Percentiles rank a stretch among this genome's conserved stretches.
Conservation (phyloP, 2,888 invertebrate genomes). For the Sabellastarte sp. region DNA sequence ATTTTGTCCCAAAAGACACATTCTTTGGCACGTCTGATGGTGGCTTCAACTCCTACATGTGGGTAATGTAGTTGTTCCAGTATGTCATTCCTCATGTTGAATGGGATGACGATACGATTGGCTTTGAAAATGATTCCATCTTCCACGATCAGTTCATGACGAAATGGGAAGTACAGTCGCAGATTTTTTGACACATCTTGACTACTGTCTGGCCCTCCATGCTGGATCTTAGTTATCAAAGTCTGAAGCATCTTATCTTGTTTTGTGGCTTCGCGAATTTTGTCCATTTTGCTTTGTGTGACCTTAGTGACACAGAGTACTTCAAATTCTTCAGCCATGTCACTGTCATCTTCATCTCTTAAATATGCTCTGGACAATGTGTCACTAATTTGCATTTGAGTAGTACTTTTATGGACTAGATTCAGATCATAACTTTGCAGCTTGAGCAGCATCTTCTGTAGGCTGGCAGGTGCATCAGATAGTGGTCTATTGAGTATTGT, state of each 20-base stretch:
- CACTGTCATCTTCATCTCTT: not conserved
- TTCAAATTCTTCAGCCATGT: not conserved
- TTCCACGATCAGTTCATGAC: conserved; percentile 23
- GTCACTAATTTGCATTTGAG: conserved; percentile 26
- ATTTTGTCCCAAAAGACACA: conserved; percentile 1
- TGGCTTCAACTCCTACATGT: conserved; percentile 9
- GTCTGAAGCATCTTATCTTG: not conserved
- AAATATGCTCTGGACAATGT: conserved; percentile 21
- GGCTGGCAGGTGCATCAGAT: conserved; percentile 19
- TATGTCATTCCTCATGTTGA: conserved; percentile 5
- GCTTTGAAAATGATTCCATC: conserved; percentile 27
- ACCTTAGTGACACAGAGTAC: not conserved
- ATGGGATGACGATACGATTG: conserved; percentile 18
- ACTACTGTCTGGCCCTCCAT: conserved; percentile 27
- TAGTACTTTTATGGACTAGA: conserved; percentile 22
- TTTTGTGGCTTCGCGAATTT: not conserved
- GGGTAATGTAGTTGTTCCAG: not conserved
- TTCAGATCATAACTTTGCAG: conserved; percentile 26
- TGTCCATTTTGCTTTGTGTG: not conserved
- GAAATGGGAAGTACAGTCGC: conserved; percentile 19
- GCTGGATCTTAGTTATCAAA: not conserved
- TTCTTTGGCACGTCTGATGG: conserved; percentile 5
- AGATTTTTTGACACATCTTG: conserved; percentile 13
- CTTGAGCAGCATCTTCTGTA: conserved; percentile 36
- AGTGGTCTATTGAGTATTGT: conserved; percentile 26